Evolutionary conservation across 2,888 invertebrate species (phyloP), one percentile per base, ranked within the genome.

Genomic region (Ochropacha duplaris): DNA sequence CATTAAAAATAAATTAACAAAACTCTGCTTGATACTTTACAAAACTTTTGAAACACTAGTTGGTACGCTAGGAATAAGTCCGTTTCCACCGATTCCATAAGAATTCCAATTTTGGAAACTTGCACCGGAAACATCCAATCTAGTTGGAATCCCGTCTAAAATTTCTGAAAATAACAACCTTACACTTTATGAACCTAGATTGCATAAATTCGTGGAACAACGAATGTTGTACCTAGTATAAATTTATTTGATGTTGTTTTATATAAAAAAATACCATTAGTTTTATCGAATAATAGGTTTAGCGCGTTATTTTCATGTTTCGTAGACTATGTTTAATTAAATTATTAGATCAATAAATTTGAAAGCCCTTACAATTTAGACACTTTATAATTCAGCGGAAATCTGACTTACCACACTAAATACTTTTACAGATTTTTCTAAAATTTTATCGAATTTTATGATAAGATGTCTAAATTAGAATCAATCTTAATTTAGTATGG

Each of bases 51-150:
- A 44, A 16, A 44, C 39, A 36, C 36, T 36, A 4, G 8, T 31
- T 31, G 31, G 31, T 44, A 44, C 1, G 44, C 6, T 4, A 44
- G 19, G 19, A 19, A 19, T 9, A 6, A 1, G 1, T 9, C 44
- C 44, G 19, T 16, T 19, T 44, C 44, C 6, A 44, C 8, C 44
- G 19, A 19, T 44, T 44, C 44, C 44, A 44, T 44, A 44, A 44
- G 44, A 44, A 44, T 44, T 44, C 19, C 44, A 44, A 44, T 44
- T 19, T 44, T 19, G 19, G 19, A 44, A 44, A 44, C 44, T 44
- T 44, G 44, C 44, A 44, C 44, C 44, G 44, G 44, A 44, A 44
- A 19, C 44, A 44, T 19, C 44, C 44, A 44, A 44, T 44, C 44
- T 44, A 44, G 44, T 44, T 9, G 44, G 44, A 44, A 44, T 44